Conservation (phyloP, 2,888 invertebrate species). For the Graphium colonna region DNA sequence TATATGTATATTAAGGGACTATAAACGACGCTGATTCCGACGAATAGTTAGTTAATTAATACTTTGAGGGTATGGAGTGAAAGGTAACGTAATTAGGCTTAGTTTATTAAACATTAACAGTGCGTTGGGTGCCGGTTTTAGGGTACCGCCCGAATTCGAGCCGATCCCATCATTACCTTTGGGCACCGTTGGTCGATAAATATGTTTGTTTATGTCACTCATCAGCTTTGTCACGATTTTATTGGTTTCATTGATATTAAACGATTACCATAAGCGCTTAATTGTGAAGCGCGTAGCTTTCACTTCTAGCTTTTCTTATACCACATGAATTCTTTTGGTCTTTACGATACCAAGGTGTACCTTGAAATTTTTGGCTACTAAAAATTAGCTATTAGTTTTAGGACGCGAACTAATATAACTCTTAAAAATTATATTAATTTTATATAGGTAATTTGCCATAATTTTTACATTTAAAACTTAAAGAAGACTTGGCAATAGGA, state of each 20-base stretch:
- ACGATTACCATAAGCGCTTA: conserved; percentile 7
- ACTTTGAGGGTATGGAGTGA: conserved; percentile 8
- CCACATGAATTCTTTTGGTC: too few species aligned
- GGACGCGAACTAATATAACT: too few species aligned
- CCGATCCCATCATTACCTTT: conserved; percentile 1
- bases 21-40: conserved; percentile 12
- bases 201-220: conserved; percentile 28
- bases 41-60: conserved; percentile 17
- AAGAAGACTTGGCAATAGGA: too few species aligned
- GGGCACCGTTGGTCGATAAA: conserved; percentile 24
- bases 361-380: too few species aligned
- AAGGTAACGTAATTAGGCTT: conserved; percentile 8
- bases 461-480: too few species aligned
- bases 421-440: too few species aligned
- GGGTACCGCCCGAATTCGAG: conserved; percentile 1
- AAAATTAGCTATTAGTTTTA: too few species aligned
- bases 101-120: conserved; percentile 10
- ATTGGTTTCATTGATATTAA: conserved; percentile 28
- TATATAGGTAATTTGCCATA: too few species aligned
- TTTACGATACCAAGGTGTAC: too few species aligned
- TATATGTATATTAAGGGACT: conserved; percentile 9
- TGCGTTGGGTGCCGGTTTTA: conserved; percentile 2
- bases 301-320: too few species aligned
- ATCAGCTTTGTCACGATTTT: conserved; percentile 27
- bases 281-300: conserved; percentile 5